Evolutionary conservation across 37 sponge, comb jelly and placozoan genomes (phyloP).

Genomic region (Geodia barretti): DNA sequence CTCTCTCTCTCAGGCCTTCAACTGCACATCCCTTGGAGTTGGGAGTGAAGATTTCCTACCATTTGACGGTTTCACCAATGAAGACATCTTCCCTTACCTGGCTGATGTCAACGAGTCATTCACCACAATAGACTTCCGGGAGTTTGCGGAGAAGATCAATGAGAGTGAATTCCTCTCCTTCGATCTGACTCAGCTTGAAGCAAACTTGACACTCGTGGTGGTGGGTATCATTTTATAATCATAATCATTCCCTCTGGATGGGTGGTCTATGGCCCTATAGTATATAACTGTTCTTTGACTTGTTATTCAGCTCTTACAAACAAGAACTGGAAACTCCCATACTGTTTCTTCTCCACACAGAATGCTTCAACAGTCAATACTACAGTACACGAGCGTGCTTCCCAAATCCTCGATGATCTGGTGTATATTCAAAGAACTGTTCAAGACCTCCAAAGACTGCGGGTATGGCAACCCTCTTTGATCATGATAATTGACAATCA

Average conservation of each 20-base stretch:
- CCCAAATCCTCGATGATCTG: neutral
- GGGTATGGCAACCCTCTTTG: too few relatives aligned
- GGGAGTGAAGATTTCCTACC: neutral
- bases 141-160: too few relatives aligned
- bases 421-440: neutral
- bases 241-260: too few relatives aligned
- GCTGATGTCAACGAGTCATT: neutral
- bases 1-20: neutral
- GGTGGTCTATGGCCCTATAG: too few relatives aligned
- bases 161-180: neutral
- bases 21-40: neutral
- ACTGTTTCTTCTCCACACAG: too few relatives aligned
- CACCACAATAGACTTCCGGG: neutral
- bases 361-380: too few relatives aligned
- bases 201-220: conserved; percentile 3
- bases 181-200: neutral
- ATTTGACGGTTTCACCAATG: neutral
- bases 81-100: neutral
- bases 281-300: too few relatives aligned
- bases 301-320: too few relatives aligned
- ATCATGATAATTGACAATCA: too few relatives aligned
- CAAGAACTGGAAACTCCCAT: too few relatives aligned
- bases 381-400: too few relatives aligned
- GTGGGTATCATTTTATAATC: too few relatives aligned
- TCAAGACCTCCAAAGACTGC: neutral